Percentiles rank a stretch among this genome's conserved stretches.
Evolutionary conservation across 1,140 invertebrate species (phyloP).

Genomic region (Zophobas atratus): DNA sequence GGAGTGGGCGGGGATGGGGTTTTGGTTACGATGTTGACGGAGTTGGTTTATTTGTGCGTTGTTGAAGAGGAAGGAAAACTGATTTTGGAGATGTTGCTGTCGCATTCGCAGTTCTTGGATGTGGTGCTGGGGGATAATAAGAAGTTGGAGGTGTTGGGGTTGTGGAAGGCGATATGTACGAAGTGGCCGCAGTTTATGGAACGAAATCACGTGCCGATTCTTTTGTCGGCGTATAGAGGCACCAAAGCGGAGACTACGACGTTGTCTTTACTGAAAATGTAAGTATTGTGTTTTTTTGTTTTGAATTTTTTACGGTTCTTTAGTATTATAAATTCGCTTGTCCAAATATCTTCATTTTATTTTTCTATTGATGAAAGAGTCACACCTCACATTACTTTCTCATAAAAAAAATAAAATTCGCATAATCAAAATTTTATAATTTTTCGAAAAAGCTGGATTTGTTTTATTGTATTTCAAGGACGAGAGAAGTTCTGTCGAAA

Average conservation of each 20-base stretch:
- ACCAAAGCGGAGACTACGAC: constrained; percentile 73
- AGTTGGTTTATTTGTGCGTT: constrained; percentile 71
- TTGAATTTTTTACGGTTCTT: neutral
- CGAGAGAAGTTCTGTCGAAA: too few species aligned
- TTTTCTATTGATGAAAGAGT: too few species aligned
- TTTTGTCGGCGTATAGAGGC: constrained; percentile 80
- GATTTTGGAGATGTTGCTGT: constrained; percentile 81
- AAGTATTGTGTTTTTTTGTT: constrained; percentile 53
- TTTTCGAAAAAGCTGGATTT: too few species aligned
- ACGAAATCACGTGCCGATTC: constrained; percentile 77
- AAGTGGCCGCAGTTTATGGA: constrained; percentile 76
- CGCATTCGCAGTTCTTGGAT: constrained; percentile 82
- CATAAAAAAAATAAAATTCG: too few species aligned
- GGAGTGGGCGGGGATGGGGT: constrained; percentile 72
- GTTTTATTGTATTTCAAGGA: too few species aligned
- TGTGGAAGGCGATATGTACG: constrained; percentile 74
- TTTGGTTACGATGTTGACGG: constrained; percentile 72
- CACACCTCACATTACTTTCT: too few species aligned
- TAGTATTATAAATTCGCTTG: too few species aligned
- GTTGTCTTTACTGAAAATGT: constrained; percentile 61
- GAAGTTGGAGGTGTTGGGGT: constrained; percentile 74
- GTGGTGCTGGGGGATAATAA: constrained; percentile 72
- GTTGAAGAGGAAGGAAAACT: constrained; percentile 71
- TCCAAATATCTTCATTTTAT: too few species aligned
- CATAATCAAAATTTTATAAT: too few species aligned